Evolutionary conservation across 2,888 invertebrate genomes (phyloP), one percentile per base, ranked within the genome.

Genomic region (Tipula helvola): DNA sequence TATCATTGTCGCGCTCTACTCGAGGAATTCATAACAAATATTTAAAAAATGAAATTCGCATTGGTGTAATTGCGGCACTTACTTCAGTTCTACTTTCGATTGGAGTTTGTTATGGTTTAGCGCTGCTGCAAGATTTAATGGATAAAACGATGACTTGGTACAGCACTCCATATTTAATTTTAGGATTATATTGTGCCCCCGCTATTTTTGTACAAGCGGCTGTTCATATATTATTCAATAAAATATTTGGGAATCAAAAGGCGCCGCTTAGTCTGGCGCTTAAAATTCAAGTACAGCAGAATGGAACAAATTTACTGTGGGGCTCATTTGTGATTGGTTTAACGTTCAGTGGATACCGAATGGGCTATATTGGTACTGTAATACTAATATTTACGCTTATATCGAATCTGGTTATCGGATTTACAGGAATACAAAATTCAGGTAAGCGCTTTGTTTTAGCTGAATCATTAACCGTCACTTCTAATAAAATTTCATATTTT

Each of bases 61-160:
- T 90, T 42, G 89, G 90, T 5, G 90, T 89, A 83, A 87, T 90
- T 5, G 88, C 89, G 16, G 88, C 89, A 3, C 88, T 89, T 86
- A 89, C 89, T 0, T 86, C 86, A 16, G 4, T 86, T 18, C 36
- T 87, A 16, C 57, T 87, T 41, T 86, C 88, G 5, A 16, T 47
- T 41, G 57, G 86, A 0, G 86, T 89, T 13, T 89, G 89, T 86
- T 90, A 89, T 87, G 89, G 89, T 0, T 89, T 90, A 87, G 90
- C 90, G 0, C 89, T 88, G 87, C 89, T 89, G 85, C 86, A 90
- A 4, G 90, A 90, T 87, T 47, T 88, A 39, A 88, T 88, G 85
- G 90, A 89, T 4, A 89, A 89, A 87, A 88, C 90, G 1, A 90
- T 90, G 90, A 88, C 89, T 18, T 90, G 90, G 90, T 90, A 88